A percentile compares a stretch with the other conserved stretches of the same genome.
Evolutionary conservation across 2,888 invertebrate species (phyloP).

Genomic region (Nephrocerus scutellatus): DNA sequence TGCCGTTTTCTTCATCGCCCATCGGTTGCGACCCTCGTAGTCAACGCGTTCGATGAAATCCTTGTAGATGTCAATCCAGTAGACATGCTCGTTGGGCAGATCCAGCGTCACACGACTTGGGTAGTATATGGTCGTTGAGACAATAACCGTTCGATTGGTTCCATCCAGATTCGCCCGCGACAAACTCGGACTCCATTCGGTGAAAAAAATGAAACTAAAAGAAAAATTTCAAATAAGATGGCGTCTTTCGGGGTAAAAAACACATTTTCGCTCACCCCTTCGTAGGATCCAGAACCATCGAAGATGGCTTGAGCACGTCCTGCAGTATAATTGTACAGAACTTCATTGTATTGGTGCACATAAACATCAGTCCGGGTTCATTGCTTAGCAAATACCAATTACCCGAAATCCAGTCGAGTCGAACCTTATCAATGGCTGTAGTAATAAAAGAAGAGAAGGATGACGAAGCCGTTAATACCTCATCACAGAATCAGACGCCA

Average conservation of each 20-base stretch:
- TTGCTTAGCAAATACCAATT: slow-evolving; percentile 81
- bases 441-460: slow-evolving; percentile 16
- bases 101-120: slow-evolving; percentile 69
- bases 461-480: slow-evolving; percentile 7
- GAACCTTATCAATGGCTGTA: slow-evolving; percentile 66
- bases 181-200: slow-evolving; percentile 63
- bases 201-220: slow-evolving; percentile 64
- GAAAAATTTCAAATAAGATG: not conserved
- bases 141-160: slow-evolving; percentile 54
- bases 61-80: slow-evolving; percentile 76
- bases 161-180: slow-evolving; percentile 62
- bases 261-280: slow-evolving; percentile 51
- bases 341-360: slow-evolving; percentile 57
- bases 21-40: slow-evolving; percentile 64
- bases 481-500: not conserved
- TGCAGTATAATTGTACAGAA: slow-evolving; percentile 66
- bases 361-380: slow-evolving; percentile 60
- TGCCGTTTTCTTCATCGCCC: slow-evolving; percentile 41
- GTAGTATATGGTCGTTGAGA: slow-evolving; percentile 65
- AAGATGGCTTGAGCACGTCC: slow-evolving; percentile 60
- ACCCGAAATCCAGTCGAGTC: slow-evolving; percentile 75
- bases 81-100: slow-evolving; percentile 61
- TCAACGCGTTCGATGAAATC: slow-evolving; percentile 71
- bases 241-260: not conserved
- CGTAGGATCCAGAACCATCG: slow-evolving; percentile 72